Percentiles rank a stretch among this genome's conserved stretches.
phyloP scores from a whole-genome alignment of 2,113 vertebrate genomes.

The Dipodomys spectabilis region DNA sequence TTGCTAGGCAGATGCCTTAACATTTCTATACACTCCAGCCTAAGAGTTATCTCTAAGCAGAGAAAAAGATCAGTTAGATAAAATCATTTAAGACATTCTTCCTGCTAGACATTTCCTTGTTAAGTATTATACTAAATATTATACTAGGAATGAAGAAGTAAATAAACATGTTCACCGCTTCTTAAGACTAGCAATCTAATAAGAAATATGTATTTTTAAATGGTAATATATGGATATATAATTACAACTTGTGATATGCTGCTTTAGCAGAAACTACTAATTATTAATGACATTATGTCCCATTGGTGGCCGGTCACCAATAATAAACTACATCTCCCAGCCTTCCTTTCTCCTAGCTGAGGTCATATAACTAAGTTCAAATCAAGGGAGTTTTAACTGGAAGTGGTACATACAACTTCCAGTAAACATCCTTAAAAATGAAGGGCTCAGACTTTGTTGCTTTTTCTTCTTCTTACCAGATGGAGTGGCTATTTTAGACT shows the following conservation, averaged over 20 bases:
- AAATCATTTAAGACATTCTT: constrained; percentile 57
- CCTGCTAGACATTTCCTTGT: constrained; percentile 19
- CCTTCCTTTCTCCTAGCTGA: neutral
- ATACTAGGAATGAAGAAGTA: constrained; percentile 42
- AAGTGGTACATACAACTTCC: constrained; percentile 26
- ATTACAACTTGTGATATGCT: constrained; percentile 2
- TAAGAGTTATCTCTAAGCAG: neutral
- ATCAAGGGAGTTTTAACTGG: neutral
- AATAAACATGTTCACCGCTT: constrained; percentile 24
- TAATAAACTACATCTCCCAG: constrained; percentile 55
- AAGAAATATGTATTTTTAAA: constrained; percentile 20
- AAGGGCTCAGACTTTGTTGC: constrained; percentile 17
- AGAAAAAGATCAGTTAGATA: constrained; percentile 14
- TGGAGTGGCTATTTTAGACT: constrained; percentile 71
- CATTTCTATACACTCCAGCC: no score
- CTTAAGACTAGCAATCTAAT: constrained; percentile 44
- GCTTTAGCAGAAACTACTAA: constrained; percentile 24
- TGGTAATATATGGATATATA: neutral
- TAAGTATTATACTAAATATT: constrained; percentile 39
- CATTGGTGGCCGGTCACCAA: neutral
- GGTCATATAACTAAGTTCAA: constrained; percentile 21
- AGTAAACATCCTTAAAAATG: constrained; percentile 59
- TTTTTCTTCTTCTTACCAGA: constrained; percentile 65
- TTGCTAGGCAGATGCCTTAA: no score
- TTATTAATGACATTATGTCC: constrained; percentile 41